Base-by-base conservation (phyloP, 2,797 vertebrate species). In the Chloroceryle amazona region DNA sequence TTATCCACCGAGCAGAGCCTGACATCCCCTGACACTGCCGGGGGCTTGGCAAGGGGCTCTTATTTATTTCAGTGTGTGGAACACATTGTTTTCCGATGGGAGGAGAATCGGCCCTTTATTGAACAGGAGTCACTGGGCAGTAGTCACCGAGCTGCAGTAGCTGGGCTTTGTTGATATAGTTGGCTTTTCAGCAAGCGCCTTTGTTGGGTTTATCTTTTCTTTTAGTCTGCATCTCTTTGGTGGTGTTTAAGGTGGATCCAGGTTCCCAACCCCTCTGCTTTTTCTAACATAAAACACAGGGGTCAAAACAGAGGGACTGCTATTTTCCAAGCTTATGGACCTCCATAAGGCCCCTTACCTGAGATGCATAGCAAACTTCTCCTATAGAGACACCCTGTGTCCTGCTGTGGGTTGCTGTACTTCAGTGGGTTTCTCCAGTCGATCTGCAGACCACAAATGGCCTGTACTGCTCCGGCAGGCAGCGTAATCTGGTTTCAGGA, bases 71-170 rank as follows among this genome's bases (percentile, higher is more conserved):
- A 88, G 75, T 66, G 92, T 94, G 90, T 95, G 89, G 86, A 94
- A 89, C 84, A 87, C 97, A 92, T 97, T 97, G 97, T 94, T 65
- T 96, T 81, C 82, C 12, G 2, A 68, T 70, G 28, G 88, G 93
- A 96, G 71, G 73, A 97, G 97, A 97, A 96, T 96, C n/a, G 15
- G 65, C 83, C 86, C 89, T 96, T 97, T 92, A 94, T 94, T 58
- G 93, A 65, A 25, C 67, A 60, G 89, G 89, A 81, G 68, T 86
- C 83, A 60, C 73, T 58, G 80, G 82, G 65, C 88, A 92, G 76
- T 9, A 86, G 94, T 84, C 86, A 89, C 84, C 3, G 19, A 85
- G 67, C 75, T 49, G 86, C 26, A 31, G 51, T 79, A 85, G 71
- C 89, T 93, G 91, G 39, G 21, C n/a, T 67, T 95, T 89, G 54